Evolutionary conservation across 2,888 invertebrate genomes (phyloP).

Genomic region (Epinotia ramella): DNA sequence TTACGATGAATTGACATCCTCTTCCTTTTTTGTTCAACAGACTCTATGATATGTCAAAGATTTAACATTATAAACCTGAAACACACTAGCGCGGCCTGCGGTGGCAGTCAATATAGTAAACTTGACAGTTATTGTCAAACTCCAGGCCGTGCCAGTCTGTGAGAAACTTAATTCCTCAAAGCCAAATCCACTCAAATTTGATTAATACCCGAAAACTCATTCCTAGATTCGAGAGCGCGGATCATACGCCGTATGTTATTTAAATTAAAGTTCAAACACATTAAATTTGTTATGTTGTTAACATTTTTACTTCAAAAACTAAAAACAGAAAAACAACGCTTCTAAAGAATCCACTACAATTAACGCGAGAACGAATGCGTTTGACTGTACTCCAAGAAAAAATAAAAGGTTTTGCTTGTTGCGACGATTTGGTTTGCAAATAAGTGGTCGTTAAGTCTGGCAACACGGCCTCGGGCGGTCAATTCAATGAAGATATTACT

Average conservation of each 20-base stretch:
- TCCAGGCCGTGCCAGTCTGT: too few species aligned
- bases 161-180: not conserved
- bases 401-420: slow-evolving; percentile 26
- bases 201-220: not conserved
- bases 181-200: not conserved
- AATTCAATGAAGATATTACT: slow-evolving; percentile 27
- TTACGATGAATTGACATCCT: too few species aligned
- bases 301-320: not conserved
- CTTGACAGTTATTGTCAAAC: too few species aligned
- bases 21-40: too few species aligned
- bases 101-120: too few species aligned
- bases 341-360: slow-evolving; percentile 16
- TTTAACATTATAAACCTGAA: too few species aligned
- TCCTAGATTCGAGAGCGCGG: not conserved
- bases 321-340: not conserved
- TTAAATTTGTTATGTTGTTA: too few species aligned
- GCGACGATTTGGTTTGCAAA: slow-evolving; percentile 39
- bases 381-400: slow-evolving; percentile 41
- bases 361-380: slow-evolving; percentile 28
- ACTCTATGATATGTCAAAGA: too few species aligned
- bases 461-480: slow-evolving; percentile 4
- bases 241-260: too few species aligned
- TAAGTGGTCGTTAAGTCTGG: slow-evolving; percentile 25
- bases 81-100: too few species aligned
- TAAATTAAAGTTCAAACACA: too few species aligned